Conservation (phyloP, 2,113 vertebrate species). For the Cichladusa arquata region DNA sequence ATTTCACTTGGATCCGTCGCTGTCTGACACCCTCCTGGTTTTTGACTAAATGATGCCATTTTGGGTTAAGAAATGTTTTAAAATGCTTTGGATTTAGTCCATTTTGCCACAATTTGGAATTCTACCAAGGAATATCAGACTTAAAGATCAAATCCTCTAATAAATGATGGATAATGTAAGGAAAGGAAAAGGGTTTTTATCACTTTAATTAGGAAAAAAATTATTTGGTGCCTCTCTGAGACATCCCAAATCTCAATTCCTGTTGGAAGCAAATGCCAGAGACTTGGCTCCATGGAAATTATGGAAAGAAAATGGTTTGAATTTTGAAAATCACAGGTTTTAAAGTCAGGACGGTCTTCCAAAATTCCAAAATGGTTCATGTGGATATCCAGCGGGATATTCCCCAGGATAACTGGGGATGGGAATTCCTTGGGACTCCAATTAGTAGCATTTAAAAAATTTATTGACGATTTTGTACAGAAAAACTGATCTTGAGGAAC, state of each 20-base stretch:
- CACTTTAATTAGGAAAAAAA: background rate
- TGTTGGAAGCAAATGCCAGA: accelerated
- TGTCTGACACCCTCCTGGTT: background rate
- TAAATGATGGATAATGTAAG: background rate
- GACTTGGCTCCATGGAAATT: background rate
- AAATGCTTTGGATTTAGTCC: background rate
- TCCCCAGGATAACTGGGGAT: background rate
- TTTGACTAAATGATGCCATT: background rate
- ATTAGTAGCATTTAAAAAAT: background rate
- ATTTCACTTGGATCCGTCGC: background rate
- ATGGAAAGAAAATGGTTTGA: accelerated
- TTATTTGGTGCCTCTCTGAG: background rate
- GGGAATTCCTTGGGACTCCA: too few species aligned
- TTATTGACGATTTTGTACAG: background rate
- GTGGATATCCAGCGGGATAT: background rate
- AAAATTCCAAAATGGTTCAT: accelerated
- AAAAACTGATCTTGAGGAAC: background rate
- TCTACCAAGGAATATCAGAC: background rate
- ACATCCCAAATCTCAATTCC: background rate
- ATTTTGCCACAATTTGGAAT: background rate
- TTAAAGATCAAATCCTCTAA: background rate
- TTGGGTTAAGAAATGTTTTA: background rate
- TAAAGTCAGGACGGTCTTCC: background rate
- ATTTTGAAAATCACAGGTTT: background rate
- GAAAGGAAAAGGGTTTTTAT: background rate